A percentile compares a stretch with the other conserved stretches of the same genome.
phyloP scores from a whole-genome alignment of 2,797 vertebrate species.

The Nothura maculosa region DNA sequence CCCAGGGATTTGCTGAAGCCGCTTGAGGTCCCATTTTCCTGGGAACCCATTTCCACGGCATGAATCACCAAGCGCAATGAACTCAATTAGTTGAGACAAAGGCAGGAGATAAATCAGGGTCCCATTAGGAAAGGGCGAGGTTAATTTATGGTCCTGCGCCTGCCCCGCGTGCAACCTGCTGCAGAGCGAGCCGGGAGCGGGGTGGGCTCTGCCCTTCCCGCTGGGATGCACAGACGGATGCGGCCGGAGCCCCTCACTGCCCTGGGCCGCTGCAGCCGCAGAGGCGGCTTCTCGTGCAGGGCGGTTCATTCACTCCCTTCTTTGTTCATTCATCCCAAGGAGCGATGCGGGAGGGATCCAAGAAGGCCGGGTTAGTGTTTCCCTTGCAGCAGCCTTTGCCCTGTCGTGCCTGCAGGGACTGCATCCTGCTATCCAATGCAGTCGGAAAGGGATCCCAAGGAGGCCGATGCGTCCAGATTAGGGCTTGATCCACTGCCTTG shows the following conservation, averaged over 20 bases:
- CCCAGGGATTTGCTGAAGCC: conserved; percentile 26
- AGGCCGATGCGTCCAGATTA: not conserved
- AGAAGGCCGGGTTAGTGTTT: not conserved
- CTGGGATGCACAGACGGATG: not conserved
- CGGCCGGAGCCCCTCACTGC: rapidly evolving
- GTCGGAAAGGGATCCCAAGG: not conserved
- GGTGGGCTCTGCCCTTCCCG: not conserved
- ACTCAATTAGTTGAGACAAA: conserved; percentile 83
- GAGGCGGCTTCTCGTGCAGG: rapidly evolving
- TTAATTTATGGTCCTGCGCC: conserved; percentile 60
- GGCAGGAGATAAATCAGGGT: conserved; percentile 81
- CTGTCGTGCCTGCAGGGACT: rapidly evolving
- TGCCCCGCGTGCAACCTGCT: conserved; percentile 11
- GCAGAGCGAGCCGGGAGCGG: not conserved
- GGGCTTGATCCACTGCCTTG: no score
- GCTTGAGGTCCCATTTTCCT: conserved; percentile 67
- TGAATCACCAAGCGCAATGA: conserved; percentile 80
- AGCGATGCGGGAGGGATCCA: not conserved
- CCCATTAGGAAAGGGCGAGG: conserved; percentile 76
- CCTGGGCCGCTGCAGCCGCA: not conserved
- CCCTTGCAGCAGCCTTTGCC: not conserved
- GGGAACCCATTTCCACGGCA: conserved; percentile 78
- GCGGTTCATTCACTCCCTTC: not conserved
- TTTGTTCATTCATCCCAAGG: rapidly evolving
- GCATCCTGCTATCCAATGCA: not conserved